Evolutionary conservation across 2,888 invertebrate species (phyloP), one percentile per base, ranked within the genome.

Genomic region (Blastobasis lacticolella): DNA sequence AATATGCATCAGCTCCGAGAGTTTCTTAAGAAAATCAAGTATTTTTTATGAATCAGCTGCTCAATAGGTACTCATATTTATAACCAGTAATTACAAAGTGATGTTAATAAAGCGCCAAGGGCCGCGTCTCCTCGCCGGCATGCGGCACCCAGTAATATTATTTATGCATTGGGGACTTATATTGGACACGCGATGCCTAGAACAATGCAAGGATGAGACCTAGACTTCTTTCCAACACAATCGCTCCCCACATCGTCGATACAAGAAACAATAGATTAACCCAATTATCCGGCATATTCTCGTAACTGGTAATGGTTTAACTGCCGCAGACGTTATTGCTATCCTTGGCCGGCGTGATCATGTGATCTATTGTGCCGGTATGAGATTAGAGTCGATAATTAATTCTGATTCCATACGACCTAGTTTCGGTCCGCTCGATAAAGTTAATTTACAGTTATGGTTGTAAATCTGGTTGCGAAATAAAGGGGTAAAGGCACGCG

Each of bases 361-460:
- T 83, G 86, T 87, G 86, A 86, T 87, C 87, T 87, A 86, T 87
- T 86, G 87, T 87, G 81, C 82, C 81, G 84, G 78, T 81, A 79
- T 80, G 74, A 86, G 86, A 87, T 87, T 86, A 23, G 84, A 76
- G 83, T 78, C 81, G 82, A 86, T 86, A 87, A 87, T 87, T 87
- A 86, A 87, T 87, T 86, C 83, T 87, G 87, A 88, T 86, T 87
- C 85, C 88, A 87, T 87, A 86, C 87, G 87, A 87, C 87, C 87
- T 84, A 87, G 79, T 79, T 87, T 81, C 77, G 76, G 79, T 74
- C 74, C 74, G 81, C 78, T 83, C 82, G 86, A 83, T 84, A 83
- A 83, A 87, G 78, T 83, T 85, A 86, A 86, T 86, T 85, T 85
- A 87, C 87, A 84, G 86, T 85, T 86, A 82, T 85, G 82, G 84